phyloP scores from a whole-genome alignment of 2,888 invertebrate genomes.

The Apamea monoglypha region DNA sequence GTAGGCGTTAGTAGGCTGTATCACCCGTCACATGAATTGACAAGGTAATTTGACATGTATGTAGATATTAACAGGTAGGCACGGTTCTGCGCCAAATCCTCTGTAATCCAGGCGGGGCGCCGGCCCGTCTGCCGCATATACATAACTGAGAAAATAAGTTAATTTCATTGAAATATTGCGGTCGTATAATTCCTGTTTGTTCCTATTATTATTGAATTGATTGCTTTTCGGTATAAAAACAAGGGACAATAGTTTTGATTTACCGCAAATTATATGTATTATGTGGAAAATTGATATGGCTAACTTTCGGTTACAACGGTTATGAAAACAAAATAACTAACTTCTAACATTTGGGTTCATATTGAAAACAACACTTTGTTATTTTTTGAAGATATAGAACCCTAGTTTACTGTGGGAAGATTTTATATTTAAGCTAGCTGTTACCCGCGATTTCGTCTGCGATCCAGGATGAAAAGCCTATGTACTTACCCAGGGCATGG shows the following conservation, averaged over 20 bases:
- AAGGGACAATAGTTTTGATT: conserved; percentile 29
- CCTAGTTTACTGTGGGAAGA: background rate
- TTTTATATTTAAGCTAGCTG: background rate
- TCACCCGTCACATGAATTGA: conserved; percentile 66
- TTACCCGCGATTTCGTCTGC: background rate
- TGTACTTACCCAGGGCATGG: background rate
- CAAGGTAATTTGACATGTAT: conserved; percentile 68
- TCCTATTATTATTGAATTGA: conserved; percentile 65
- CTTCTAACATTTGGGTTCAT: background rate
- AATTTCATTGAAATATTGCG: conserved; percentile 82
- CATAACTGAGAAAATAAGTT: conserved; percentile 81
- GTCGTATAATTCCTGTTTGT: conserved; percentile 72
- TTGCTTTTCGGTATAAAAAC: conserved; percentile 43
- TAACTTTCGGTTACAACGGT: background rate
- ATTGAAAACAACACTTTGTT: background rate
- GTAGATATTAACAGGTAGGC: conserved; percentile 65
- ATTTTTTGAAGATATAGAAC: background rate
- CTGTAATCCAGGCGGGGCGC: conserved; percentile 73
- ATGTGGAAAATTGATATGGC: background rate
- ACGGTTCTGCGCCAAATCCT: conserved; percentile 59
- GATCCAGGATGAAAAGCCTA: background rate
- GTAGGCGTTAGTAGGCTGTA: conserved; percentile 53
- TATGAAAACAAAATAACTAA: background rate
- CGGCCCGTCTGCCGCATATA: conserved; percentile 80
- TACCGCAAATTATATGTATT: conserved; percentile 7